Evolutionary conservation across 1,140 invertebrate species (phyloP), one percentile per base, ranked within the genome.

Genomic region (Drosophila azteca): DNA sequence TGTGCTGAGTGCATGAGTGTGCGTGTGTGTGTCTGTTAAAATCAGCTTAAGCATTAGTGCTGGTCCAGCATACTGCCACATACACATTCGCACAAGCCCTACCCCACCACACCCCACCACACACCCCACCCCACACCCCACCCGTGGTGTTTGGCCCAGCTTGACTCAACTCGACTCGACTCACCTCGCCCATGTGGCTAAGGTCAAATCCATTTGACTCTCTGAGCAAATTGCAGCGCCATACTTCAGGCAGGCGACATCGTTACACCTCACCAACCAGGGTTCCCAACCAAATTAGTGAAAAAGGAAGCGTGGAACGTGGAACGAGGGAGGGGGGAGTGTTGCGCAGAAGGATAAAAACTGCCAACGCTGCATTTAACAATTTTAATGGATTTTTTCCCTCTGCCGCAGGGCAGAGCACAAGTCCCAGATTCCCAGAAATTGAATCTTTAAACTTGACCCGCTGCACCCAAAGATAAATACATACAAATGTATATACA

Each of bases 11-110:
- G 41, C 24, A 11, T 17, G 44, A 45, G 48, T 69, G 63, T 79
- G 59, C 79, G 61, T 79, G 59, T 84, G 59, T 84, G 61, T 72
- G 49, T 79, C 50, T 81, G 82, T 65, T 77, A 54, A 85, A 81
- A 81, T 87, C 81, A 87, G 81, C 81, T 85, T 85, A 85, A 75
- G 78, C 82, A 85, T 85, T 85, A 87, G 82, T 87, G 84, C 77
- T 85, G 72, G 61, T 79, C 67, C 68, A 63, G 77, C 66, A 67
- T 77, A 78, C 35, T 57, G 24, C 24, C 4, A 26, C 24, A 26
- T 26, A 51, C 50, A 29, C 41, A 22, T 24, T 6, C 50, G 26
- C 39, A 45, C 41, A 29, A 1, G 15, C 22, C 9, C 4, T 17
- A 15, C 13, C 0, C 49, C 46, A 15, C 22, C 17, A 50, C 13